Percentiles rank a stretch among this genome's conserved stretches.
phyloP scores from a whole-genome alignment of 1,140 invertebrate genomes.

The Caenorhabditis latens region DNA sequence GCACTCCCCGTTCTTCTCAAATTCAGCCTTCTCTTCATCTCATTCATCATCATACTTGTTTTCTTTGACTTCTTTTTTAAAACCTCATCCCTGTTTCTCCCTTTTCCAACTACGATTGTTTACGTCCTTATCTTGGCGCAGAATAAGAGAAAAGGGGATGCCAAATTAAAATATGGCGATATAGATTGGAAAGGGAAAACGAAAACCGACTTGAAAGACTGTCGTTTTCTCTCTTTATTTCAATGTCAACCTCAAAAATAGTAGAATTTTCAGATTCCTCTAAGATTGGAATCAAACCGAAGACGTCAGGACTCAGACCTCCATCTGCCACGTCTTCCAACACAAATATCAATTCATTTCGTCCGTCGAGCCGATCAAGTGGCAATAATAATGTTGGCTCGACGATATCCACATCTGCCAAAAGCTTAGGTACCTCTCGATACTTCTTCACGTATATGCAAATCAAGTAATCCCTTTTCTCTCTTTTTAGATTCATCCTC shows the following conservation, averaged over 20 bases:
- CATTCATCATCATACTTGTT: conserved; percentile 21
- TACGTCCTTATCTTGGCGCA: conserved; percentile 4
- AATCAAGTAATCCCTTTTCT: not conserved
- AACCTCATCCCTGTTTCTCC: not conserved
- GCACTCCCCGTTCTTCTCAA: not conserved
- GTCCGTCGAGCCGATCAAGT: conserved; percentile 44
- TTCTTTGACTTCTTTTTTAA: not conserved
- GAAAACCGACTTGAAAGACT: not conserved
- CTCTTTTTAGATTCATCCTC: conserved; percentile 23
- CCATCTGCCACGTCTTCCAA: conserved; percentile 7
- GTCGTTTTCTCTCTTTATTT: not conserved
- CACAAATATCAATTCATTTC: conserved; percentile 19
- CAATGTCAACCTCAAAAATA: not conserved
- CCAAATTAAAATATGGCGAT: conserved; percentile 38
- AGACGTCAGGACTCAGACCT: conserved; percentile 40
- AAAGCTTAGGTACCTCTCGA: conserved; percentile 9
- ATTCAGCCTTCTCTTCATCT: not conserved
- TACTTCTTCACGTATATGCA: not conserved
- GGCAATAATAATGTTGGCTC: conserved; percentile 48
- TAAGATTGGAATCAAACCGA: conserved; percentile 40
- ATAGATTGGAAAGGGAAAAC: conserved; percentile 19
- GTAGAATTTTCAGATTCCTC: conserved; percentile 22
- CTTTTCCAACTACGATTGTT: conserved; percentile 4
- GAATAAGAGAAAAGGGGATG: not conserved
- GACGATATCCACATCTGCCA: conserved; percentile 41